Evolutionary conservation across 2,797 vertebrate genomes (phyloP).

Genomic region (Sebastes itinus): DNA sequence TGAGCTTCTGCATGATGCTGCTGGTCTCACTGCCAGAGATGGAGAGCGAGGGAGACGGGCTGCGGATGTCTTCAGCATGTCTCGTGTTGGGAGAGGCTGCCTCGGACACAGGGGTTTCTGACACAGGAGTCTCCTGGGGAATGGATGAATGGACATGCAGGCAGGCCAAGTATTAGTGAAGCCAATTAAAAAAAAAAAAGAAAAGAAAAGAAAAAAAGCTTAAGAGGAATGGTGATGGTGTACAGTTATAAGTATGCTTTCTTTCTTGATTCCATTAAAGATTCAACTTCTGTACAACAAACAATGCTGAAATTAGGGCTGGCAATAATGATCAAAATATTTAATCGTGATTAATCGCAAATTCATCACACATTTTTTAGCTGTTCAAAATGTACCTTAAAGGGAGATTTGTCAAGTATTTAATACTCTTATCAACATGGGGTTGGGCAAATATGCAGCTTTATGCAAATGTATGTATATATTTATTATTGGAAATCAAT

Average conservation of each 20-base stretch:
- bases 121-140: constrained; percentile 84
- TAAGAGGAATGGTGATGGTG: not conserved
- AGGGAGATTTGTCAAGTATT: too few species aligned
- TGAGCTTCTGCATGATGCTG: constrained; percentile 99
- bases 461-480: too few species aligned
- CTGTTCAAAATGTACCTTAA: too few species aligned
- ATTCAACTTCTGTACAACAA: not conserved
- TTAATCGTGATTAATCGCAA: too few species aligned
- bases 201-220: not conserved
- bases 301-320: not conserved
- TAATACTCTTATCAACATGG: too few species aligned
- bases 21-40: constrained; percentile 97
- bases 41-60: constrained; percentile 89
- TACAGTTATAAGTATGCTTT: not conserved
- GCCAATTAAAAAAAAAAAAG: not conserved
- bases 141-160: not conserved
- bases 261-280: not conserved
- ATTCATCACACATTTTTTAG: too few species aligned
- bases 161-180: not conserved
- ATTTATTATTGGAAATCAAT: too few species aligned
- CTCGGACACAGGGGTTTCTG: constrained; percentile 79
- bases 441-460: too few species aligned
- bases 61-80: constrained; percentile 86
- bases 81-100: constrained; percentile 75
- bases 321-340: too few species aligned